Conservation (phyloP, 2,797 vertebrate genomes). For the Odontamblyopus rebecca region DNA sequence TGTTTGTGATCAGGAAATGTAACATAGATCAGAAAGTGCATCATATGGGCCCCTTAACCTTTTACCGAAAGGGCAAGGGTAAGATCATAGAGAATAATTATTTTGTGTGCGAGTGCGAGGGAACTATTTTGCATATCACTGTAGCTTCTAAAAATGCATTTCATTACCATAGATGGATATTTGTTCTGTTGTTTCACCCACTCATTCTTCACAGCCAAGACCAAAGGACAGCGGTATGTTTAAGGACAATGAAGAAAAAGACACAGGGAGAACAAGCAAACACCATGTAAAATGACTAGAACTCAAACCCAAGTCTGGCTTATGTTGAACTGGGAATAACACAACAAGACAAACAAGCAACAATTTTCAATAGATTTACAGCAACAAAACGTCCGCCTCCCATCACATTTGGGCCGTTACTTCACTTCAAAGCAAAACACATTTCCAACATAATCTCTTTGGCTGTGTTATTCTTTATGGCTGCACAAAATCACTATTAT, state of each 20-base stretch:
- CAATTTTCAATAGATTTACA: background rate
- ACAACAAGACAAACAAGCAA: background rate
- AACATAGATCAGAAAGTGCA: no score
- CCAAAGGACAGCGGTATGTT: background rate
- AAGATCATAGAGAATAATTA: no score
- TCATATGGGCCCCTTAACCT: no score
- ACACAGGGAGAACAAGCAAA: background rate
- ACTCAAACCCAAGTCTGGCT: no score
- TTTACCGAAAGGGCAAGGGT: no score
- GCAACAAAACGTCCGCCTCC: constrained; percentile 5
- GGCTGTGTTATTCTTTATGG: constrained; percentile 41
- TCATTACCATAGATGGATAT: background rate
- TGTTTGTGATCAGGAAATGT: no score
- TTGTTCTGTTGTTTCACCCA: background rate
- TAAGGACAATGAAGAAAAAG: background rate
- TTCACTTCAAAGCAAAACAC: constrained; percentile 59
- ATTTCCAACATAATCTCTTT: constrained; percentile 32
- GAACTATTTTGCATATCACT: no score
- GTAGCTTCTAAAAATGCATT: background rate
- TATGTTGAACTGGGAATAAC: background rate
- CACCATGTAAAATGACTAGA: no score
- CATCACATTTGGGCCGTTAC: constrained; percentile 35
- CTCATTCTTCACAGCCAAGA: background rate
- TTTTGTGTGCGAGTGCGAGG: no score
- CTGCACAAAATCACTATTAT: constrained; percentile 50